Conservation (phyloP, 2,113 vertebrate species). For the Mormyrus lacerda region DNA sequence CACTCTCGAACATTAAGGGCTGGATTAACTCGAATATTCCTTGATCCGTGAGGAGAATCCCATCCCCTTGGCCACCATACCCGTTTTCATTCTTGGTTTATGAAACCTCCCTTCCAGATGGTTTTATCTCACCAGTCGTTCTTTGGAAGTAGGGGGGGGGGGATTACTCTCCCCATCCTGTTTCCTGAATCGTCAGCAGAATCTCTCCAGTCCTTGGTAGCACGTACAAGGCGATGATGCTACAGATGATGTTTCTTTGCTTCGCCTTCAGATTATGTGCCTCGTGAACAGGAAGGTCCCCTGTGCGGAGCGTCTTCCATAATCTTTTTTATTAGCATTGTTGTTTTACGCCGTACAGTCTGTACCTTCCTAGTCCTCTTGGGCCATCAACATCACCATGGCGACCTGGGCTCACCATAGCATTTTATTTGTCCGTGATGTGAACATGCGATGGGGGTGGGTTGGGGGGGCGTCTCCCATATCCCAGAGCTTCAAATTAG, state of each 20-base stretch:
- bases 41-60: background rate
- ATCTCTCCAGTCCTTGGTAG: background rate
- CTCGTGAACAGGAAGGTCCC: background rate
- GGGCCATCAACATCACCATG: background rate
- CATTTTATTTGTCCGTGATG: background rate
- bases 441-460: background rate
- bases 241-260: background rate
- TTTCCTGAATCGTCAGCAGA: background rate
- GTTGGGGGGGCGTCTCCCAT: background rate
- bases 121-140: background rate
- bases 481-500: background rate
- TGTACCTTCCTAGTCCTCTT: background rate
- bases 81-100: background rate
- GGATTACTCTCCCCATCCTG: background rate
- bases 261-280: background rate
- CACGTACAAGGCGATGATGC: background rate
- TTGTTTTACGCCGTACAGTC: background rate
- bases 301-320: background rate
- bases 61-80: background rate
- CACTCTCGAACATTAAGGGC: background rate
- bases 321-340: background rate
- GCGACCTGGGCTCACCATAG: background rate
- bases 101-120: background rate
- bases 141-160: background rate
- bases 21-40: background rate